Evolutionary conservation across 2,888 invertebrate species (phyloP).

Genomic region (Mesochorus sp.): DNA sequence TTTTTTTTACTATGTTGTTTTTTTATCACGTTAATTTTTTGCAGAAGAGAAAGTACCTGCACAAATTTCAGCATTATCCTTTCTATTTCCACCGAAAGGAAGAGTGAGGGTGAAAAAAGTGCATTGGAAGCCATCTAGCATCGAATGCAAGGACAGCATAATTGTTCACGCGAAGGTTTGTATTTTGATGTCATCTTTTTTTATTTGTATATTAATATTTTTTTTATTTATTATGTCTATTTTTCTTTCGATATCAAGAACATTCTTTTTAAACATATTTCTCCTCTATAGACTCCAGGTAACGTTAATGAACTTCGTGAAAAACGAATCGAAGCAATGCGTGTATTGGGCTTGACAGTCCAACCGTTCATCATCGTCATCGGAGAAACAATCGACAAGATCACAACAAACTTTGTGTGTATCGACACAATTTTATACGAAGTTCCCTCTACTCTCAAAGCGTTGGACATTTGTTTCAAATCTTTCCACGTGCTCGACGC

Average conservation of each 20-base stretch:
- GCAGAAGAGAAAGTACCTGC: conserved; percentile 25
- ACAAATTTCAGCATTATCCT: conserved; percentile 20
- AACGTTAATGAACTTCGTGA: neutral
- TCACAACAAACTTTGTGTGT: conserved; percentile 11
- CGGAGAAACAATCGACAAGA: neutral
- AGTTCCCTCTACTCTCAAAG: conserved; percentile 28
- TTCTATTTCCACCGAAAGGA: conserved; percentile 37
- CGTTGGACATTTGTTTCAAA: conserved; percentile 37
- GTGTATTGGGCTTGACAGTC: neutral
- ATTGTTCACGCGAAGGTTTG: conserved; percentile 41
- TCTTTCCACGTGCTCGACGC: conserved; percentile 36
- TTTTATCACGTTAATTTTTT: too few relatives aligned
- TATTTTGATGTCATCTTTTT: too few relatives aligned
- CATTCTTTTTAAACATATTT: too few relatives aligned
- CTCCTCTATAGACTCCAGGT: conserved; percentile 13
- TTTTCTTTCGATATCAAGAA: too few relatives aligned
- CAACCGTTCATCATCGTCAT: conserved; percentile 34
- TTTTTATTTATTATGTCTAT: too few relatives aligned
- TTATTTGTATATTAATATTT: too few relatives aligned
- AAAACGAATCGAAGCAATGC: neutral
- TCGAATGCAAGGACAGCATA: conserved; percentile 39
- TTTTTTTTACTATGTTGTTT: too few relatives aligned
- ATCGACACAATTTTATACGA: conserved; percentile 32
- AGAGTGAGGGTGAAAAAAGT: conserved; percentile 33
- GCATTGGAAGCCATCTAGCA: conserved; percentile 46